Evolutionary conservation across 2,797 vertebrate genomes (phyloP), one percentile per base, ranked within the genome.

Genomic region (Urosaurus nigricauda): DNA sequence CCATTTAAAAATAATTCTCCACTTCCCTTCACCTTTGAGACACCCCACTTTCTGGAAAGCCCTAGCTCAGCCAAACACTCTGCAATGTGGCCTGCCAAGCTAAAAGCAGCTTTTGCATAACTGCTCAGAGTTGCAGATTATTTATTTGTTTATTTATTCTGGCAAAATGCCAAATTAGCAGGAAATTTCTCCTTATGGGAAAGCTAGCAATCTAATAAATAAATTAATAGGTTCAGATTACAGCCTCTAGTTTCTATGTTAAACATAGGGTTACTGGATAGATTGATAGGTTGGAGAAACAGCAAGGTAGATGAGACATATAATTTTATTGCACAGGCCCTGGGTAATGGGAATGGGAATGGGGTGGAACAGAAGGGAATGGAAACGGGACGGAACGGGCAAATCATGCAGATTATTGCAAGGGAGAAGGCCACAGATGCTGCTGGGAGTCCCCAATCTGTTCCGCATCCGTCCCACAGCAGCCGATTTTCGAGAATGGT

Each of bases 131-230:
- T 68, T 47, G 21, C 65, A 60, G 65, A 51, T 17, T 60, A 21
- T 32, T 35, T 74, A 7, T 11, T 21, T 68, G 2, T 12, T 21
- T 68, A 12, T 74, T 21, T 68, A 29, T 65, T 2, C n/a, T 88
- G 58, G 80, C 80, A 88, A 77, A 43, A 88, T 75, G 24, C 77
- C 80, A 88, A 83, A 74, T 63, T 63, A 51, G 51, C 53, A 77
- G 87, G 71, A 78, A 88, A 83, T 68, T 68, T 88, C 58, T 83
- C 87, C 63, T 75, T 83, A n/a, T 43, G 83, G 87, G 60, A 83
- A 77, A 71, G 26, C 24, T 37, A 85, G 70, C 14, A 60, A 75
- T 53, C 35, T 75, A 85, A 75, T 77, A 85, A 77, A 77, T 32
- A 43, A 83, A 5, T 77, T 78, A 88, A 88, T 73, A 47, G 77